A percentile compares a stretch with the other conserved stretches of the same genome.
Evolutionary conservation across 2,888 invertebrate genomes (phyloP).

Genomic region (Andrena haemorrhoa): DNA sequence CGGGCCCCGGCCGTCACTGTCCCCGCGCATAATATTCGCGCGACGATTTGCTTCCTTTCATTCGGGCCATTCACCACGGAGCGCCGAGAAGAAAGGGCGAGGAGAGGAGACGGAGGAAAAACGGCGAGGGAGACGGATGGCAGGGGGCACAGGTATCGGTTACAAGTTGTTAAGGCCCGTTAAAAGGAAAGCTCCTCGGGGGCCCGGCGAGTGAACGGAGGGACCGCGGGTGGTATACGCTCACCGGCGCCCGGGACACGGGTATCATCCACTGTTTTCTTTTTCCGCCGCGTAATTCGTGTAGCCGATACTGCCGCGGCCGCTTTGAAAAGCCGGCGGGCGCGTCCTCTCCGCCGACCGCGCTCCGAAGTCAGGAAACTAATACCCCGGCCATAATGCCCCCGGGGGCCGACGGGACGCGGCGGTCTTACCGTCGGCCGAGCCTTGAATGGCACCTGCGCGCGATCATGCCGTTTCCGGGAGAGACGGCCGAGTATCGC

Average conservation of each 20-base stretch:
- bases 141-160: constrained; percentile 77
- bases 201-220: constrained; percentile 51
- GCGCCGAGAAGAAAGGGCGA: not conserved
- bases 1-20: not conserved
- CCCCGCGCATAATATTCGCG: constrained; percentile 66
- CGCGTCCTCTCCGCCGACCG: constrained; percentile 25
- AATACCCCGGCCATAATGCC: constrained; percentile 57
- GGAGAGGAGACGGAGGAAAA: not conserved
- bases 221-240: constrained; percentile 54
- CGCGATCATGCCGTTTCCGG: constrained; percentile 43
- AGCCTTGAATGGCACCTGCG: constrained; percentile 63
- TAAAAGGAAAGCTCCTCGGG: constrained; percentile 65
- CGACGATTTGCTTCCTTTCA: constrained; percentile 68
- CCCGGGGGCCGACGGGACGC: not conserved
- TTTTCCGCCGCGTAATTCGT: constrained; percentile 53
- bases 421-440: constrained; percentile 44
- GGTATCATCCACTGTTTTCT: constrained; percentile 57
- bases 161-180: constrained; percentile 79
- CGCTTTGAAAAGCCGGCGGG: constrained; percentile 21
- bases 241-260: constrained; percentile 29
- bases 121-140: constrained; percentile 22
- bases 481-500: constrained; percentile 48
- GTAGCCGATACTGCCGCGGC: constrained; percentile 46
- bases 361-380: constrained; percentile 58
- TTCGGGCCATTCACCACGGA: constrained; percentile 57